Base-by-base conservation (phyloP, 2,888 invertebrate species). In the Notodonta ziczac region DNA sequence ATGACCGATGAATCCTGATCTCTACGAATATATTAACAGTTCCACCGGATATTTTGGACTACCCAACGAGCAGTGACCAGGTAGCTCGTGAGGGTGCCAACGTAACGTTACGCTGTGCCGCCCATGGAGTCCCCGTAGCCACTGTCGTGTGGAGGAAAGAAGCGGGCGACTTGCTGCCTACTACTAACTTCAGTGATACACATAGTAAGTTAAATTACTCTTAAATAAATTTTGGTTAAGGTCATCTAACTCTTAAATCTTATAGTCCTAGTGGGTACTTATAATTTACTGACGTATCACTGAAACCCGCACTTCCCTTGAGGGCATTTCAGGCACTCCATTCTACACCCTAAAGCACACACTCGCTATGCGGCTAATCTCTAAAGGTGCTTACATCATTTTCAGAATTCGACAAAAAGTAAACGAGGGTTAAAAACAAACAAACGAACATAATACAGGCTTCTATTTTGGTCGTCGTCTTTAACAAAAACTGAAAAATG, bases 81-180 rank as follows among this genome's bases (percentile, higher is more conserved):
- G 96, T 97, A 66, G 97, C 97, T 9, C 90, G 96, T 46, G 98
- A 98, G 87, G 98, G 98, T 32, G 96, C 96, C 70, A 98, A 97
- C 81, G 97, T 98, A 59, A 97, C 97, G 63, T 94, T 98, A 59
- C 95, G 96, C 14, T 98, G 98, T 84, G 97, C 97, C 13, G 98
- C 98, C 0, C 97, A 97, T 59, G 98, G 98, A 6, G 96, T 97
- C 16, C 98, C 98, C 0, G 93, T 95, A 58, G 98, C 98, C 0
- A 96, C 95, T 13, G 97, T 98, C 70, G 97, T 96, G 61, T 98
- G 98, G 98, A 94, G 97, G 69, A 94, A 97, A 50, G 98, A 98
- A 86, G 96, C 96, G 63, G 96, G 96, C 24, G 95, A 95, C 55
- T 91, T 95, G 50, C 94, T 96, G 65, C 94, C 94, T 50, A 91